A percentile compares a stretch with the other conserved stretches of the same genome.
Evolutionary conservation across 2,113 vertebrate species (phyloP).

Genomic region (Cryptomyrus ogoouensis): DNA sequence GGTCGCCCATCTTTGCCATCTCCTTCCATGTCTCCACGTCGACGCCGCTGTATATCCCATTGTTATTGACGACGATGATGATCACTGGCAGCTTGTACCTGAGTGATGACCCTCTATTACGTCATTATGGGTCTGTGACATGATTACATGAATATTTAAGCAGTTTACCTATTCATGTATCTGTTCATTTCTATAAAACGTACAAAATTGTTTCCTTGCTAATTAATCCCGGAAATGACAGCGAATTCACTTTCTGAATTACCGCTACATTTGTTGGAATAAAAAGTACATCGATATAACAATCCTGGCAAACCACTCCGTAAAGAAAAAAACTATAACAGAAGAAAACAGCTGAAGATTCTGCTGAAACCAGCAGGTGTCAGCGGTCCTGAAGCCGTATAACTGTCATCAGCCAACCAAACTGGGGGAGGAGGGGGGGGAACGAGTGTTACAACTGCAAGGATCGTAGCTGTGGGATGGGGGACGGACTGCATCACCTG

Average conservation of each 20-base stretch:
- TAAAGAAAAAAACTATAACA: background rate
- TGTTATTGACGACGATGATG: conserved; percentile 89
- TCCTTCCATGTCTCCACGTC: conserved; percentile 73
- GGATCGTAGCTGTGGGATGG: background rate
- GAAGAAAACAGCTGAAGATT: background rate
- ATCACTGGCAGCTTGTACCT: conserved; percentile 86
- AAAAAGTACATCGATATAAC: background rate
- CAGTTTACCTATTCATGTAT: background rate
- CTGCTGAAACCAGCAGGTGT: background rate
- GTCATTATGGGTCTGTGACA: background rate
- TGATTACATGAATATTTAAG: background rate
- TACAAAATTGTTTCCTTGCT: background rate
- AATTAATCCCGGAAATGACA: background rate
- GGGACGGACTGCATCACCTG: conserved; percentile 58
- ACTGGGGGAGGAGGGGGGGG: background rate
- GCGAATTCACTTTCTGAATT: background rate
- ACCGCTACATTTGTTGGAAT: background rate
- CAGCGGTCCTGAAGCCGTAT: background rate
- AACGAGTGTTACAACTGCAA: background rate
- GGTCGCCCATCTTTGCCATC: conserved; percentile 69
- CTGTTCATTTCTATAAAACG: background rate
- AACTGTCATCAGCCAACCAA: background rate
- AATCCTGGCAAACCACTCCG: background rate
- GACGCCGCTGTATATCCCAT: conserved; percentile 89
- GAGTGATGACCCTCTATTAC: background rate